These are phyloP conservation scores for Pyrrhia umbra DNA, from an alignment of 2,888 invertebrate genomes.

Conservation along the genomic window DNA sequence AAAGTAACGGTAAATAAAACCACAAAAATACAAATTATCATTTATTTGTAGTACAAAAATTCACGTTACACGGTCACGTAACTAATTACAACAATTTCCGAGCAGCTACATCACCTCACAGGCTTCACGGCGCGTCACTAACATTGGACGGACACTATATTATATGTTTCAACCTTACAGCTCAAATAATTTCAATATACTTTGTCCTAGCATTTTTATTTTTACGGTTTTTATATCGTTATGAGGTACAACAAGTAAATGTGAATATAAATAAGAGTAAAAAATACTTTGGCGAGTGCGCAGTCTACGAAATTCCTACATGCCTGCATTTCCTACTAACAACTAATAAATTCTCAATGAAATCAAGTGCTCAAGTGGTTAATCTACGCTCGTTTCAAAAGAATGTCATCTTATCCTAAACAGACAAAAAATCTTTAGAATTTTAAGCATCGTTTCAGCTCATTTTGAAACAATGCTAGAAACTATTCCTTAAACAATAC, in stretches of 20 bases:
- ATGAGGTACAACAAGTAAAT: constrained; percentile 41
- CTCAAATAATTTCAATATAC: constrained; percentile 30
- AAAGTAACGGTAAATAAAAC: constrained; percentile 26
- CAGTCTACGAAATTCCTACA: constrained; percentile 75
- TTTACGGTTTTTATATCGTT: constrained; percentile 53
- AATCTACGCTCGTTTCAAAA: constrained; percentile 27
- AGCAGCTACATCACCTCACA: constrained; percentile 52
- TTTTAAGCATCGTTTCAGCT: constrained; percentile 25
- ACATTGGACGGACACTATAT: constrained; percentile 32
- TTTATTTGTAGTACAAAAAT: constrained; percentile 80
- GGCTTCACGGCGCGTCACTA: constrained; percentile 29
- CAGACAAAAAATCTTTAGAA: constrained; percentile 13
- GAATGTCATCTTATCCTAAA: constrained; percentile 28
- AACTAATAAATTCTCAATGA: constrained; percentile 34
- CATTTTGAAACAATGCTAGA: constrained; percentile 13
- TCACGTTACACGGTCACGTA: constrained; percentile 64
- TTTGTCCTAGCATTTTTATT: constrained; percentile 33
- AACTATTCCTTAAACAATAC: constrained; percentile 23
- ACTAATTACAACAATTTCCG: constrained; percentile 64
- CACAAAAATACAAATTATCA: constrained; percentile 60
- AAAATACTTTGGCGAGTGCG: constrained; percentile 78
- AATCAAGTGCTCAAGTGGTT: constrained; percentile 40
- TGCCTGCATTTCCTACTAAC: constrained; percentile 41
- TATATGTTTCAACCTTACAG: constrained; percentile 19
- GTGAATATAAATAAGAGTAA: constrained; percentile 49